phyloP scores from a whole-genome alignment of 2,888 invertebrate genomes.

The Hemaris fuciformis region DNA sequence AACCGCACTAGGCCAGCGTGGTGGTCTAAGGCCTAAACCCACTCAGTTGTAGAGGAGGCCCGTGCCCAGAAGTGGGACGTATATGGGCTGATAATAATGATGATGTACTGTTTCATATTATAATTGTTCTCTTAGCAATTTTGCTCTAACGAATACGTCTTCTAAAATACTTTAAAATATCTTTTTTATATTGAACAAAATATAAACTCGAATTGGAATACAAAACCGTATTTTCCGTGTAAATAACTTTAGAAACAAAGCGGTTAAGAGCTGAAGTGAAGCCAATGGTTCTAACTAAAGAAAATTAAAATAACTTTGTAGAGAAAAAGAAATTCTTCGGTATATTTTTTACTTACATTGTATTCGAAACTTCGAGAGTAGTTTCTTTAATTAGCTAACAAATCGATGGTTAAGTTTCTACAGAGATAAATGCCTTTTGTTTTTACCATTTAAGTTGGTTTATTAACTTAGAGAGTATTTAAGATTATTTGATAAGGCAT shows the following conservation, averaged over 20 bases:
- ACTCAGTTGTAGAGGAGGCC: no score
- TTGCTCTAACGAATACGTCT: no score
- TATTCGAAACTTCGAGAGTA: not conserved
- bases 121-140: no score
- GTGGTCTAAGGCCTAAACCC: no score
- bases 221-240: not conserved
- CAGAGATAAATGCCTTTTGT: not conserved
- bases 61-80: no score
- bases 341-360: constrained; percentile 4
- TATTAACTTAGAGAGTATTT: not conserved
- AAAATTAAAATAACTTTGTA: not conserved
- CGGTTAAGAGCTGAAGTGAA: not conserved
- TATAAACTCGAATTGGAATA: not conserved
- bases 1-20: no score
- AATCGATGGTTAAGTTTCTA: not conserved
- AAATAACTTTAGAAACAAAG: not conserved
- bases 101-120: no score
- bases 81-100: no score
- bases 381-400: not conserved
- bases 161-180: no score
- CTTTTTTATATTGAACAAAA: not conserved
- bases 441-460: not conserved
- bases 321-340: not conserved
- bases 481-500: not conserved
- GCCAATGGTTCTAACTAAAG: not conserved